Conservation (phyloP, 37 sponge, comb jelly and placozoan species). For the Ianthella basta region DNA sequence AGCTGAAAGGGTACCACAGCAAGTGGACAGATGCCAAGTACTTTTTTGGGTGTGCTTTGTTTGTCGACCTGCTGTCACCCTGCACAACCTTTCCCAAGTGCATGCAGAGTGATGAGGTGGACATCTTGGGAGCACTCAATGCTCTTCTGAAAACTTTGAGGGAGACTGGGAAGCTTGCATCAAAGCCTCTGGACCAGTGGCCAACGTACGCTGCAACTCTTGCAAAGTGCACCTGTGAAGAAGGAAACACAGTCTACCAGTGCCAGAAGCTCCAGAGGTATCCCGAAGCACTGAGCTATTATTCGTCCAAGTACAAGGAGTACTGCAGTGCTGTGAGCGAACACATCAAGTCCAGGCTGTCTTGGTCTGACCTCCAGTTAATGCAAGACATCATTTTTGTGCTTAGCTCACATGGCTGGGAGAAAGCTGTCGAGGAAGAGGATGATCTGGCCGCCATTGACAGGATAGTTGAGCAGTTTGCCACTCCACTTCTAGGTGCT, state of each 20-base stretch:
- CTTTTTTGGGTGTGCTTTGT: slow-evolving; percentile 71
- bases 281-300: slow-evolving; percentile 45
- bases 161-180: slow-evolving; percentile 60
- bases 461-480: slow-evolving; percentile 42
- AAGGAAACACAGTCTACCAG: slow-evolving; percentile 44
- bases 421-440: slow-evolving; percentile 53
- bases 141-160: slow-evolving; percentile 55
- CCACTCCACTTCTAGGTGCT: slow-evolving; percentile 43
- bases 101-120: slow-evolving; percentile 59
- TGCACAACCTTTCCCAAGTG: slow-evolving; percentile 64
- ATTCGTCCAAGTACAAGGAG: slow-evolving; percentile 53
- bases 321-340: slow-evolving; percentile 51
- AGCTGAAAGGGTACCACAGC: slow-evolving; percentile 53
- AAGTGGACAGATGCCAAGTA: slow-evolving; percentile 73
- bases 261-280: slow-evolving; percentile 44
- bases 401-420: slow-evolving; percentile 68
- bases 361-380: slow-evolving; percentile 65
- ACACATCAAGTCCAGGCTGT: slow-evolving; percentile 71
- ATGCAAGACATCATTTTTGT: slow-evolving; percentile 64
- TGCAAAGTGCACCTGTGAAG: slow-evolving; percentile 38
- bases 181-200: slow-evolving; percentile 63
- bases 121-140: slow-evolving; percentile 61
- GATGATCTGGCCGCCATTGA: slow-evolving; percentile 53
- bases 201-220: slow-evolving; percentile 61
- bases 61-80: slow-evolving; percentile 67